Evolutionary conservation across 2,888 invertebrate genomes (phyloP).

Genomic region (Nebria salina): DNA sequence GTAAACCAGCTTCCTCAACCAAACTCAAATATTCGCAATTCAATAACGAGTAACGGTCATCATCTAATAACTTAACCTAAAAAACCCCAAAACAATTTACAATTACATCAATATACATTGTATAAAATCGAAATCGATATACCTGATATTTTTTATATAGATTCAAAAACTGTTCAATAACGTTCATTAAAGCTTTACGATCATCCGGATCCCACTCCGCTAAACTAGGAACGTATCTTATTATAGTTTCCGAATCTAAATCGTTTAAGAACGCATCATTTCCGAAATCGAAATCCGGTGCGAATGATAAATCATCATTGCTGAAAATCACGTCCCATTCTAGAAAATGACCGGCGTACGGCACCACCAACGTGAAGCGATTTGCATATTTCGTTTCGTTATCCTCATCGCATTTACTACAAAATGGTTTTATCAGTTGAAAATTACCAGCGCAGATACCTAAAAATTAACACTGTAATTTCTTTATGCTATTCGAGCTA

Average conservation of each 20-base stretch:
- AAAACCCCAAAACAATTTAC: constrained; percentile 49
- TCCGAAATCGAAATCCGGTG: constrained; percentile 80
- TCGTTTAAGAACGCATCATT: constrained; percentile 73
- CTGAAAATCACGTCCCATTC: constrained; percentile 79
- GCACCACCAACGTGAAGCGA: constrained; percentile 72
- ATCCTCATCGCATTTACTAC: constrained; percentile 49
- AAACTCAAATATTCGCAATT: constrained; percentile 73
- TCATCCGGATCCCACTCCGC: constrained; percentile 73
- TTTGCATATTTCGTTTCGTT: constrained; percentile 60
- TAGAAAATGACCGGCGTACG: constrained; percentile 74
- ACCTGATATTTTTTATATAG: constrained; percentile 75
- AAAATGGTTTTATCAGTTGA: constrained; percentile 48
- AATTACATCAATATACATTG: background rate
- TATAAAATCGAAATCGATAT: constrained; percentile 47
- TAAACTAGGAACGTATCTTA: constrained; percentile 68
- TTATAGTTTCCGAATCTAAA: constrained; percentile 67
- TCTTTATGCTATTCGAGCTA: background rate
- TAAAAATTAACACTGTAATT: constrained; percentile 30
- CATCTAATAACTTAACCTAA: constrained; percentile 55
- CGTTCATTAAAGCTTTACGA: constrained; percentile 68
- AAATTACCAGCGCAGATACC: constrained; percentile 51
- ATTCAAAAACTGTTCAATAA: constrained; percentile 70
- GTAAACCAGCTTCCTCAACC: constrained; percentile 65
- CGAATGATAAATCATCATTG: constrained; percentile 62
- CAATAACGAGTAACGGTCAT: constrained; percentile 66